These are phyloP conservation scores for Cosmia trapezina DNA, from an alignment of 2,888 invertebrate genomes.

Conservation along the genomic window DNA sequence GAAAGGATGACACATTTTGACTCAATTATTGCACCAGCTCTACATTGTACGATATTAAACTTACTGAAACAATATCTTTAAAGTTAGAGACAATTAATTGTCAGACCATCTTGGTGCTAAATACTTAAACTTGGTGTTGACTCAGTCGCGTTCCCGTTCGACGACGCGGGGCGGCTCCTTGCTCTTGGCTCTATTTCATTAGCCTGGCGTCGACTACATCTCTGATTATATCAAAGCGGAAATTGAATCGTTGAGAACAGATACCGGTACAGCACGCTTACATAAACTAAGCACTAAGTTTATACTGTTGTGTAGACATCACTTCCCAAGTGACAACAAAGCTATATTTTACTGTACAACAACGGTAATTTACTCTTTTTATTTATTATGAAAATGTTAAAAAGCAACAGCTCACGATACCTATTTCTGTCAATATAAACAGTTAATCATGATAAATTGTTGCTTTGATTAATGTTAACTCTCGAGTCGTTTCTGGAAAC, in stretches of 20 bases:
- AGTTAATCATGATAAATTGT: slow-evolving; percentile 65
- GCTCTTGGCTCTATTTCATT: slow-evolving; percentile 56
- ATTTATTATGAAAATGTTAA: slow-evolving; percentile 50
- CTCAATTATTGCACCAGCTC: slow-evolving; percentile 20
- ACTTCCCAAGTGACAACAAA: slow-evolving; percentile 30
- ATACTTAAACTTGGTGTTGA: slow-evolving; percentile 40
- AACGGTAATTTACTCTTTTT: slow-evolving; percentile 30
- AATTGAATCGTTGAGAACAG: slow-evolving; percentile 55
- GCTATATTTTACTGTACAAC: slow-evolving; percentile 22
- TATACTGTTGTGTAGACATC: slow-evolving; percentile 13
- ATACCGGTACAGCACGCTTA: slow-evolving; percentile 35
- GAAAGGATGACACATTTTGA: slow-evolving; percentile 32
- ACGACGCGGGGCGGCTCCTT: slow-evolving; percentile 12
- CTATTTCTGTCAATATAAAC: slow-evolving; percentile 57
- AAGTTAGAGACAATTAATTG: slow-evolving; percentile 45
- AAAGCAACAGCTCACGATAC: slow-evolving; percentile 38
- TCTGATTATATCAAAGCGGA: slow-evolving; percentile 56
- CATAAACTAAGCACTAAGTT: slow-evolving; percentile 33
- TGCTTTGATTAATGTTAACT: slow-evolving; percentile 60
- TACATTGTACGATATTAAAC: slow-evolving; percentile 22
- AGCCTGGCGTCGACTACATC: slow-evolving; percentile 44
- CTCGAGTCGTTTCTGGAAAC: slow-evolving; percentile 44
- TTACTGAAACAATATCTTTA: slow-evolving; percentile 27
- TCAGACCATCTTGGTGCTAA: slow-evolving; percentile 34
- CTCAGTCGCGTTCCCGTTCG: slow-evolving; percentile 21